Conservation (phyloP, 1,140 invertebrate genomes). For the Leptopilina clavipes region DNA sequence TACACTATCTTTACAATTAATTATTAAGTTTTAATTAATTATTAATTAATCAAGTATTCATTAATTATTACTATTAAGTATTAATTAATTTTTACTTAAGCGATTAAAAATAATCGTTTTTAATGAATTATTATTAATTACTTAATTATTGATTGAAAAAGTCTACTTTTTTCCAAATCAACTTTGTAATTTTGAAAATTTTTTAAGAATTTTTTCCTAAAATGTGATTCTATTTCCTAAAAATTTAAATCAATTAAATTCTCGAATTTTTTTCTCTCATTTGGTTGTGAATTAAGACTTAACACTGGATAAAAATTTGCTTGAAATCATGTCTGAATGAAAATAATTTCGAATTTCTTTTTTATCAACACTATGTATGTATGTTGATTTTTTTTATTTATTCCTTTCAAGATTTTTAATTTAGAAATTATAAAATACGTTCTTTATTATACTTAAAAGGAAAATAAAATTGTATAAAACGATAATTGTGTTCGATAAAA, state of each 20-base stretch:
- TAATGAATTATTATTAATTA: no score
- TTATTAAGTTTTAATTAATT: no score
- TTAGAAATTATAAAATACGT: background rate
- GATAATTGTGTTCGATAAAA: background rate
- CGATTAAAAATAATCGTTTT: no score
- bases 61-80: no score
- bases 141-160: no score
- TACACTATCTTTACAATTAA: no score
- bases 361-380: background rate
- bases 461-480: background rate
- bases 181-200: no score
- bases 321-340: background rate
- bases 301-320: background rate
- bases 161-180: no score
- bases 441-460: background rate
- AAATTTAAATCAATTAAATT: background rate
- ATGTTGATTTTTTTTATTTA: background rate
- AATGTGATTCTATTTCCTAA: background rate
- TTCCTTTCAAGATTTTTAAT: background rate
- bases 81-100: no score
- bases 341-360: background rate
- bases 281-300: constrained; percentile 67
- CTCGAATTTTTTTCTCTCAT: constrained; percentile 65
- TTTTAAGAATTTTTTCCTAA: no score
- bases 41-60: no score